Conservation (phyloP, 2,888 invertebrate species). For the Andrena minutula region DNA sequence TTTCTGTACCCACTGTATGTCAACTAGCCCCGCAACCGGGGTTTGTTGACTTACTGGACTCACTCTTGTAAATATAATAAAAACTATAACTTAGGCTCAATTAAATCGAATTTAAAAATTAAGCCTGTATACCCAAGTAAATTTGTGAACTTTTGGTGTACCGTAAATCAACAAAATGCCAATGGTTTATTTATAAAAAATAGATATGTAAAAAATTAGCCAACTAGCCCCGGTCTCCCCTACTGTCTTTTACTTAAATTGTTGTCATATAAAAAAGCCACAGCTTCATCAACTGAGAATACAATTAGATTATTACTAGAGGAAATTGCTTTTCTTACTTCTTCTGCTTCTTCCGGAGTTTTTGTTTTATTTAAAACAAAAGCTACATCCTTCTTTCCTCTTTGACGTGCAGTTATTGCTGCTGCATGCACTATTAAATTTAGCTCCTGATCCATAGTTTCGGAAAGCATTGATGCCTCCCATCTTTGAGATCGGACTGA, state of each 20-base stretch:
- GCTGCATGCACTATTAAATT: constrained; percentile 10
- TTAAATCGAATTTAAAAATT: no score
- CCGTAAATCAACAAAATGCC: no score
- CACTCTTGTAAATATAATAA: no score
- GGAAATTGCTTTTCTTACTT: constrained; percentile 6
- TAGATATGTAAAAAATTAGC: no score
- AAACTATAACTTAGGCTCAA: no score
- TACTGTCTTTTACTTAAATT: constrained; percentile 6
- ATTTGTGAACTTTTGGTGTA: no score
- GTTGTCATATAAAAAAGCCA: constrained; percentile 9
- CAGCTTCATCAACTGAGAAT: neutral
- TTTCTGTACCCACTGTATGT: no score
- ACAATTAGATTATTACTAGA: neutral
- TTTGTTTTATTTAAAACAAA: neutral
- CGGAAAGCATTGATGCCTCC: constrained; percentile 7
- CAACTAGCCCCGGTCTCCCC: no score
- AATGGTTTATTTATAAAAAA: no score
- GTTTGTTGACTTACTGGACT: no score
- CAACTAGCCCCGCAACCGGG: no score
- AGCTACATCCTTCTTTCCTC: neutral
- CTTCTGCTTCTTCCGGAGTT: neutral
- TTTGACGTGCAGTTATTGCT: neutral
- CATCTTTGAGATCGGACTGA: neutral
- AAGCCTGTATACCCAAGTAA: no score
- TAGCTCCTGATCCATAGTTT: constrained; percentile 1